These are phyloP conservation scores for Coregonus ussuriensis DNA, from an alignment of 2,797 vertebrate genomes.

Conservation along the genomic window DNA sequence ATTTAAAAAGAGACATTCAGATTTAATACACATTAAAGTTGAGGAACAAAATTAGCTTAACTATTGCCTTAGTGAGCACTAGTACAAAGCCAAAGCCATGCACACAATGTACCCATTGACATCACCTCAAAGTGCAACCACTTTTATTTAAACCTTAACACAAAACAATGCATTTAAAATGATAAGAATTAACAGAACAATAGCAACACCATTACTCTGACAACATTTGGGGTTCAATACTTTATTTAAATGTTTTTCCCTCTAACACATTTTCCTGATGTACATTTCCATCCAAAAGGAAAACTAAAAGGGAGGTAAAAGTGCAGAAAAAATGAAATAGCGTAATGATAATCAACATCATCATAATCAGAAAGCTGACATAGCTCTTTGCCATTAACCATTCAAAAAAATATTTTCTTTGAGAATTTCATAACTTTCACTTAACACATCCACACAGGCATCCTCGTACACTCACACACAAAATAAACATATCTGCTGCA, in stretches of 20 bases:
- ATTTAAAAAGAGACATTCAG: not conserved
- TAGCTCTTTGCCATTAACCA: slow-evolving; percentile 56
- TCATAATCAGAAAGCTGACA: slow-evolving; percentile 71
- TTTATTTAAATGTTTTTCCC: slow-evolving; percentile 69
- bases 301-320: slow-evolving; percentile 80
- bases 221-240: slow-evolving; percentile 59
- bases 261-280: slow-evolving; percentile 79
- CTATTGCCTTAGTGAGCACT: not conserved
- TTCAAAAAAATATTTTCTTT: slow-evolving; percentile 52
- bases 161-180: not conserved
- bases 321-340: slow-evolving; percentile 78
- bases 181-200: not conserved
- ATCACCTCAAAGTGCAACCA: not conserved
- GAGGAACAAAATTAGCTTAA: too few relatives aligned
- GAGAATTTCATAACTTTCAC: slow-evolving; percentile 37
- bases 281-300: slow-evolving; percentile 70
- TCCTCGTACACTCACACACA: slow-evolving; percentile 50
- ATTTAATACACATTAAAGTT: too few relatives aligned
- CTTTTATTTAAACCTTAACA: not conserved
- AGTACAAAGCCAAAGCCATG: not conserved
- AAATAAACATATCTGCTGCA: slow-evolving; percentile 58
- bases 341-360: slow-evolving; percentile 52
- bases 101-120: not conserved
- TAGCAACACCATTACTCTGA: slow-evolving; percentile 20
- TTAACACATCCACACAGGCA: slow-evolving; percentile 61